These are phyloP conservation scores for Pseudochirops corinnae DNA, from an alignment of 2,797 vertebrate species.

Conservation along the genomic window DNA sequence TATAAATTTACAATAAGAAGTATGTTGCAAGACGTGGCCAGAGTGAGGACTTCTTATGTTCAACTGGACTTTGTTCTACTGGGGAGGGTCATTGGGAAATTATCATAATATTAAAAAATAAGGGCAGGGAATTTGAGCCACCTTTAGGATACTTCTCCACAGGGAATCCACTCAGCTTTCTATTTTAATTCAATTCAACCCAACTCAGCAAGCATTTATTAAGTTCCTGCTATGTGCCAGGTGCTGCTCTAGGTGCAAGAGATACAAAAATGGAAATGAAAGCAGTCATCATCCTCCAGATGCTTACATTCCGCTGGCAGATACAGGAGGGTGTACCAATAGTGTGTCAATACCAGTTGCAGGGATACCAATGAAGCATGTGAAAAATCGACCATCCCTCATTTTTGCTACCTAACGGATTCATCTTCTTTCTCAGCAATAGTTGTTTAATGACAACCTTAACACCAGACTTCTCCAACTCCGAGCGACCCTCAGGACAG, in stretches of 20 bases:
- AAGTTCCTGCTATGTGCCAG: not conserved
- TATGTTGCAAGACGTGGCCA: not conserved
- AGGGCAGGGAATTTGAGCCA: not conserved
- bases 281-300: not conserved
- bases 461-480: not conserved
- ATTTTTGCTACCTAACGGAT: not conserved
- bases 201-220: not conserved
- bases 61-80: not conserved
- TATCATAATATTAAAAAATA: not conserved
- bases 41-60: not conserved
- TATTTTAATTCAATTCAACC: not conserved
- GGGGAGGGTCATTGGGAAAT: not conserved
- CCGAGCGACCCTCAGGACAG: not conserved
- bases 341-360: not conserved
- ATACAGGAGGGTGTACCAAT: too few species aligned
- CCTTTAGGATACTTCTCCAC: not conserved
- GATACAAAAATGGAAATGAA: not conserved
- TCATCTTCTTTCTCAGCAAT: not conserved
- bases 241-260: not conserved
- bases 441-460: not conserved
- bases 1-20: not conserved
- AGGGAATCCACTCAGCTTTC: not conserved
- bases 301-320: not conserved
- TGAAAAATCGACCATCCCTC: not conserved
- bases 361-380: not conserved